Percentiles rank a stretch among this genome's conserved stretches.
Conservation (phyloP, 2,113 vertebrate genomes). For the Cathartes aura region DNA sequence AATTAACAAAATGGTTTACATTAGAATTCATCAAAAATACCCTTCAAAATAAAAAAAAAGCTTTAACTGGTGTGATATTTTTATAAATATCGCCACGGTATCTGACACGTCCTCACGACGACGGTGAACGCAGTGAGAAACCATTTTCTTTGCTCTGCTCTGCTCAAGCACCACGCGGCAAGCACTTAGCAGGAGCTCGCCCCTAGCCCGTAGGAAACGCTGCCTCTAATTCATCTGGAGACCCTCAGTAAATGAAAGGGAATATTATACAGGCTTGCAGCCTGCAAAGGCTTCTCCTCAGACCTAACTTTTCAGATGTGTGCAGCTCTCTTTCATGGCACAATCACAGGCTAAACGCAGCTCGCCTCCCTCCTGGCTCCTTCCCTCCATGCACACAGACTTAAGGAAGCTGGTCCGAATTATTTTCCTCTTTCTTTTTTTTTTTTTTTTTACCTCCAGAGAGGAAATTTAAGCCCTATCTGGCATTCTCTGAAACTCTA, state of each 20-base stretch:
- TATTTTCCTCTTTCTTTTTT: neutral
- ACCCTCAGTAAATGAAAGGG: neutral
- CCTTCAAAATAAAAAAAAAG: neutral
- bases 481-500: accelerated
- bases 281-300: neutral
- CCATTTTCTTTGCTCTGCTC: neutral
- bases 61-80: neutral
- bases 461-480: neutral
- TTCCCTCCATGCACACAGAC: neutral
- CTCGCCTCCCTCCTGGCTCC: neutral
- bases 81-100: neutral
- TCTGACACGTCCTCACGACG: neutral
- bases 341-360: neutral
- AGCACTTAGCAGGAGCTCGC: neutral
- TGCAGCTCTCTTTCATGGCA: neutral
- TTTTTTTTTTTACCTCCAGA: no score
- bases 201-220: neutral
- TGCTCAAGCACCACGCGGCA: neutral
- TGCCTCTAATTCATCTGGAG: neutral
- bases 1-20: conserved; percentile 58
- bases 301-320: neutral
- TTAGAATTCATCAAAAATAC: conserved; percentile 38
- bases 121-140: neutral
- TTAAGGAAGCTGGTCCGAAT: neutral
- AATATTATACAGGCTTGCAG: neutral